Evolutionary conservation across 2,888 invertebrate genomes (phyloP), one percentile per base, ranked within the genome.

Genomic region (Daptonema setosum): DNA sequence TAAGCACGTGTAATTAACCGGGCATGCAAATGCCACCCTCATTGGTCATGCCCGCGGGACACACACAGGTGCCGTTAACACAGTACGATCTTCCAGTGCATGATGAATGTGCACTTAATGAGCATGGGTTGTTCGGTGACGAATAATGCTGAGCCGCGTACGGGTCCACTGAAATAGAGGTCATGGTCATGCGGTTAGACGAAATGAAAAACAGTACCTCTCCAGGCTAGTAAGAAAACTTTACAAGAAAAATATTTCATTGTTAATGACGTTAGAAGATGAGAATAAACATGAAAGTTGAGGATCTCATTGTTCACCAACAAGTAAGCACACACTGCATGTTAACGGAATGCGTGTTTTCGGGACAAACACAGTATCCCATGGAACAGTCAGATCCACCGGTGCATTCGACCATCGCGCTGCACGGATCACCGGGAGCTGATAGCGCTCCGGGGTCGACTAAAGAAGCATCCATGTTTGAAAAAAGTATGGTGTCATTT

Each of bases 291-390:
- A n/a, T n/a, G n/a, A n/a, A n/a, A n/a, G n/a, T n/a, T n/a, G n/a
- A n/a, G n/a, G n/a, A n/a, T n/a, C n/a, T n/a, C n/a, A n/a, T n/a
- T n/a, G n/a, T n/a, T n/a, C n/a, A 35, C 35, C 35, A 11, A 35
- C 35, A 8, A 35, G 17, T 17, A 17, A 17, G 8, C 35, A 45
- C 45, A n/a, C 45, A 45, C 3, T 45, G 45, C 45, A 45, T 45
- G n/a, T 51, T 51, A 26, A 51, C 51, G 57, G 66, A 60, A 66
- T 68, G 67, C 20, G 60, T 56, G 20, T 63, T 54, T 51, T 68
- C 65, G 22, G 68, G 68, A 57, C 68, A 68, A 52, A 68, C 63
- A 52, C 68, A 68, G 65, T 65, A 69, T 52, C 67, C 66, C 2
- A 57, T 54, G 24, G 62, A 60, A 51, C 63, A 63, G 50, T 64